These are phyloP conservation scores for Eueremaeus valkanovi DNA, from an alignment of 2,888 invertebrate genomes.

Conservation along the genomic window DNA sequence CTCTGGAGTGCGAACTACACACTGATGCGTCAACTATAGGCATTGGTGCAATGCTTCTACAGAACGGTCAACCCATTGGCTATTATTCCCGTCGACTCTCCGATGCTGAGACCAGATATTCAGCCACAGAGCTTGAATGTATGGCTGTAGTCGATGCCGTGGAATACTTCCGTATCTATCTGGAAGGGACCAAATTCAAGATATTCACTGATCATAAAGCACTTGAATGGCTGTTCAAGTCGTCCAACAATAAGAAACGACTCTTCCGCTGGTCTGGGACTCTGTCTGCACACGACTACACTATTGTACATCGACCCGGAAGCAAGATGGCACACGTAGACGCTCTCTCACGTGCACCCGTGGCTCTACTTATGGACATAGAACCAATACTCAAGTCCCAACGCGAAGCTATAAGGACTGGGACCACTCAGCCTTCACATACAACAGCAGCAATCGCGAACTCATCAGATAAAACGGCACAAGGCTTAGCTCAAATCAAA, in stretches of 20 bases:
- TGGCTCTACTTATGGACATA: too few relatives aligned
- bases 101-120: not conserved
- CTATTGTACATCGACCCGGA: slow-evolving; percentile 9
- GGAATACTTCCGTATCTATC: not conserved
- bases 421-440: too few relatives aligned
- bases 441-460: not conserved
- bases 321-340: not conserved
- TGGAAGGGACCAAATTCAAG: not conserved
- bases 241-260: not conserved
- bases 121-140: not conserved
- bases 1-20: not conserved
- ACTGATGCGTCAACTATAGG: not conserved
- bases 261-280: not conserved
- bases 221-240: not conserved
- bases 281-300: too few relatives aligned
- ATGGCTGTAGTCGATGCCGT: not conserved
- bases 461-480: not conserved
- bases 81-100: too few relatives aligned
- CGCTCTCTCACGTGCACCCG: not conserved
- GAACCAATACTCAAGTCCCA: not conserved
- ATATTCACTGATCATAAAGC: not conserved
- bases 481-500: not conserved
- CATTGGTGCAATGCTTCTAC: not conserved
- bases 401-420: not conserved
- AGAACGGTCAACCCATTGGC: not conserved